Percentiles rank a stretch among this genome's conserved stretches.
phyloP scores from a whole-genome alignment of 2,113 vertebrate species.

The Alectura lathami region DNA sequence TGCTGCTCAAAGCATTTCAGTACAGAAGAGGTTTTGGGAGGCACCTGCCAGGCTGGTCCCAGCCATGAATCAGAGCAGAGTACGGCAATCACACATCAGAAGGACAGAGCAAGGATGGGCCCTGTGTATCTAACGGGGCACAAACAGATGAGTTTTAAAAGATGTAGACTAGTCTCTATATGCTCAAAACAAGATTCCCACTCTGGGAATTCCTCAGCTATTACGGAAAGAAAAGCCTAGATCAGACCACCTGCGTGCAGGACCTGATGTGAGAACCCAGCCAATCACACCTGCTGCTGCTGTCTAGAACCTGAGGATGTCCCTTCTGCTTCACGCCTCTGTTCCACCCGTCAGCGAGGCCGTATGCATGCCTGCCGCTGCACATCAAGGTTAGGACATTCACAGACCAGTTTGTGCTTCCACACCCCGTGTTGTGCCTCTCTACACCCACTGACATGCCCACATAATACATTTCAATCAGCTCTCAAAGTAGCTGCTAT shows the following conservation, averaged over 20 bases:
- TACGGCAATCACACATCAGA: not conserved
- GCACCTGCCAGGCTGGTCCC: not conserved
- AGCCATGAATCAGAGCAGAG: not conserved
- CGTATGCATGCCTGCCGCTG: not conserved
- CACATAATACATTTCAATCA: not conserved
- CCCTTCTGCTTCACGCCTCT: not conserved
- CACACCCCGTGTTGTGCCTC: not conserved
- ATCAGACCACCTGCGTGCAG: not conserved
- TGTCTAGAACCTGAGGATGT: not conserved
- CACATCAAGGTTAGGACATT: not conserved
- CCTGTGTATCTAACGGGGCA: not conserved
- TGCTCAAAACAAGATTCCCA: not conserved
- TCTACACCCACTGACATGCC: not conserved
- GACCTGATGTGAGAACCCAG: not conserved
- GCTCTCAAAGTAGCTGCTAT: not conserved
- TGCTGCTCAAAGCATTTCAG: not conserved
- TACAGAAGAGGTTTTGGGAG: not conserved
- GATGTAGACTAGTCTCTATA: not conserved
- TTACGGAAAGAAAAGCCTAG: not conserved
- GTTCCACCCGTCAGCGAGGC: not conserved
- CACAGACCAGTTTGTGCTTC: fast-evolving
- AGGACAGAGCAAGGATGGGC: not conserved
- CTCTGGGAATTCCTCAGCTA: not conserved
- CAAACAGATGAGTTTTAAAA: not conserved
- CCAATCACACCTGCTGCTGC: not conserved